A percentile compares a stretch with the other conserved stretches of the same genome.
These are phyloP conservation scores for Salvelinus fontinalis DNA, from an alignment of 2,113 vertebrate species.

Conservation along the genomic window DNA sequence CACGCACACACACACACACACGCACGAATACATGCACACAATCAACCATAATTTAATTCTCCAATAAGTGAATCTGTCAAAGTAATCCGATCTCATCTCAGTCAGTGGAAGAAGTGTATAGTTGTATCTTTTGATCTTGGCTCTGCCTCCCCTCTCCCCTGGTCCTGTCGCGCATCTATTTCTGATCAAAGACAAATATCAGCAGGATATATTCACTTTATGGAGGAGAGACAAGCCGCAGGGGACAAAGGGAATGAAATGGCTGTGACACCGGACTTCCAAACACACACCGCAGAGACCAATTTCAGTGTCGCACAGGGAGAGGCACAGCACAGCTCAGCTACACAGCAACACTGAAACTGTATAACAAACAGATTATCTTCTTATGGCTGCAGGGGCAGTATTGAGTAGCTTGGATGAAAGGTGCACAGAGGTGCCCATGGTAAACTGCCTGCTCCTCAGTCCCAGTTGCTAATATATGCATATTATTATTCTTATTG, in stretches of 20 bases:
- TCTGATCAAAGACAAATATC: neutral
- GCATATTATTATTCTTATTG: no score
- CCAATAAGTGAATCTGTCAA: neutral
- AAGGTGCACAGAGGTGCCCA: no score
- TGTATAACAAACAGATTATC: neutral
- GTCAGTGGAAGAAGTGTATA: neutral
- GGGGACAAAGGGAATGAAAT: neutral
- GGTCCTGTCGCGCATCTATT: neutral
- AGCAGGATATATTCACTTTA: neutral
- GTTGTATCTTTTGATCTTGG: neutral
- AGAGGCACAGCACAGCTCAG: neutral
- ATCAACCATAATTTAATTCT: neutral
- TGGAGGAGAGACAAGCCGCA: neutral
- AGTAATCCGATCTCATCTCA: neutral
- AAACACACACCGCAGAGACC: neutral
- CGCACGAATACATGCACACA: neutral
- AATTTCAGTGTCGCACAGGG: neutral
- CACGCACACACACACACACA: neutral
- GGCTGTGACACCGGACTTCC: neutral
- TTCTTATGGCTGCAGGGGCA: no score
- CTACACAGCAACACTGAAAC: neutral
- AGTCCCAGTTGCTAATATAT: no score
- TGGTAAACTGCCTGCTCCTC: no score
- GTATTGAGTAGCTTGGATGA: no score
- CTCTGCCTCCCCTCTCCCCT: constrained; percentile 3